Evolutionary conservation across 64 coral and sea anemone genomes (phyloP), one percentile per base, ranked within the genome.

Genomic region (Orbicella faveolata): DNA sequence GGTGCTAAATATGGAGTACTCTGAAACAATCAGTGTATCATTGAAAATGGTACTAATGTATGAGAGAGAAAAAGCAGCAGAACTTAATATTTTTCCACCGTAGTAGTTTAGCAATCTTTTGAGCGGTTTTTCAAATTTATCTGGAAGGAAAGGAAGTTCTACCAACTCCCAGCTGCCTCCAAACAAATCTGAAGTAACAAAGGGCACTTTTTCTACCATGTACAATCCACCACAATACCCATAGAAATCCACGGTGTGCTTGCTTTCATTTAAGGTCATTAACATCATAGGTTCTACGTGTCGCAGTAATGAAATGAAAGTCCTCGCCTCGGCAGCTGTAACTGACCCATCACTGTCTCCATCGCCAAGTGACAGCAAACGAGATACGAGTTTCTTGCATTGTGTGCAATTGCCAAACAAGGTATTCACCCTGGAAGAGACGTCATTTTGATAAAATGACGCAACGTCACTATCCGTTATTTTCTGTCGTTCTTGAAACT

Each of bases 211-310:
- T 62, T 98, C 92, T 20, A 98, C 73, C 20, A 51, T 89, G 86
- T 94, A 98, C 55, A 98, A 36, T 19, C 37, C 66, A 15, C 92
- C 96, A 35, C 96, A 98, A 48, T 98, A 98, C 0, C 92, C 96
- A 89, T 89, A 94, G 39, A 98, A 89, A 36, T 98, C 48, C 4
- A 89, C 75, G 0, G 86, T 74, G 74, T 94, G 89, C 34, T 89
- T 94, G n/a, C 93, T 94, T 12, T 87, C 93, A 88, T 98, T 94
- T 8, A 94, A 39, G 9, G 88, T 63, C 61, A 87, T 55, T 19
- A 88, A 34, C 70, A 91, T 79, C 57, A 86, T 88, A 6, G 95
- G 77, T n/a, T 96, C 92, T 51, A 87, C 73, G 23, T 83, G 79
- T 25, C 78, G 92, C 34, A 96, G 81, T 18, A 96, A 39, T 30